Evolutionary conservation across 2,888 invertebrate species (phyloP).

Genomic region (Drosophila pegasa): DNA sequence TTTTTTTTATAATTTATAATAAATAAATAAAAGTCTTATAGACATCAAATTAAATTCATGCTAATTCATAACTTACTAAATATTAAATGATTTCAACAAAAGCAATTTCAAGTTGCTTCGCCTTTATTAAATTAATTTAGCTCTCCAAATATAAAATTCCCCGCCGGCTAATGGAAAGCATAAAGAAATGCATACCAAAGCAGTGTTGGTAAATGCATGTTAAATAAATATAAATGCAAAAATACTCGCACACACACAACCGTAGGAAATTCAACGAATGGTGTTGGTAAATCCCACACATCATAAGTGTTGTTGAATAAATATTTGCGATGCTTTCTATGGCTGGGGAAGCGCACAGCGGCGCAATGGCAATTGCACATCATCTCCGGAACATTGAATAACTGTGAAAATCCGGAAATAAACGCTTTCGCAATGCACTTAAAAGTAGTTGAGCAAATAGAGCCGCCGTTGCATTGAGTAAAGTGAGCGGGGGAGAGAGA

Average conservation of each 20-base stretch:
- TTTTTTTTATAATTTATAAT: too few species aligned
- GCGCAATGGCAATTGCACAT: conserved; percentile 17
- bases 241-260: background rate
- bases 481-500: conserved; percentile 16
- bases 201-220: conserved; percentile 4
- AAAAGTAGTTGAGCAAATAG: conserved; percentile 69
- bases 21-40: too few species aligned
- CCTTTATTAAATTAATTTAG: background rate
- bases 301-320: conserved; percentile 20
- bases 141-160: background rate
- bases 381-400: conserved; percentile 46
- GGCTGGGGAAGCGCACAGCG: conserved; percentile 15
- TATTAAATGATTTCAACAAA: background rate
- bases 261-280: background rate
- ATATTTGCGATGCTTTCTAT: conserved; percentile 43
- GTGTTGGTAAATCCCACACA: conserved; percentile 17
- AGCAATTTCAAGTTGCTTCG: background rate
- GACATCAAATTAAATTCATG: too few species aligned
- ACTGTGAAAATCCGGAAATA: conserved; percentile 69
- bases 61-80: too few species aligned
- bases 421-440: conserved; percentile 67
- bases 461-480: conserved; percentile 21
- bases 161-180: background rate
- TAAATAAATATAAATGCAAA: conserved; percentile 29
- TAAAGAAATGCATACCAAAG: background rate